These are phyloP conservation scores for Emydura subglobosa DNA, from an alignment of 2,113 vertebrate genomes.

Conservation along the genomic window DNA sequence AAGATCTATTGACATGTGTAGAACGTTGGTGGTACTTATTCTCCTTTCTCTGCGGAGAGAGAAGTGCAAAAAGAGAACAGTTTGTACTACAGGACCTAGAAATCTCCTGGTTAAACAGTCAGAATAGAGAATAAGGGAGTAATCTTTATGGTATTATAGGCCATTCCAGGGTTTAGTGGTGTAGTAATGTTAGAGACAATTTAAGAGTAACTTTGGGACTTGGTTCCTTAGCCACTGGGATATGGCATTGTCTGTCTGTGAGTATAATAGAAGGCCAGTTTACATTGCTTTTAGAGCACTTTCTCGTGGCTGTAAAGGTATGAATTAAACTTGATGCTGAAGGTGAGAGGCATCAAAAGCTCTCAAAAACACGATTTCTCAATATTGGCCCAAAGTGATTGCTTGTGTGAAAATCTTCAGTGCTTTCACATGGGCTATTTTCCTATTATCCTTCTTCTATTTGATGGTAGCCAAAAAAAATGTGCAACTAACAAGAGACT, in stretches of 20 bases:
- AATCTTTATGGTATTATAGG: not conserved
- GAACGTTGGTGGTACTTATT: not conserved
- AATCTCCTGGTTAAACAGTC: not conserved
- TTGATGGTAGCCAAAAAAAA: not conserved
- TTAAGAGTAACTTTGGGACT: constrained; percentile 22
- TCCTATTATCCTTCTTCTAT: not conserved
- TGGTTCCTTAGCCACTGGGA: constrained; percentile 22
- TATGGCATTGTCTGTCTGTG: not conserved
- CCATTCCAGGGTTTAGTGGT: not conserved
- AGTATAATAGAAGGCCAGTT: constrained; percentile 5
- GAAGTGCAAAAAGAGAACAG: not conserved
- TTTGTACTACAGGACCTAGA: not conserved
- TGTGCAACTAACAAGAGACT: not conserved
- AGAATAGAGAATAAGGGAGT: constrained; percentile 9
- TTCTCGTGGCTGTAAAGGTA: constrained; percentile 6
- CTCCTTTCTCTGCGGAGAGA: not conserved
- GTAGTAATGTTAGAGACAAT: constrained; percentile 11
- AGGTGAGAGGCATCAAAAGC: not conserved
- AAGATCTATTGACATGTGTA: not conserved
- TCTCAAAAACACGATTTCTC: not conserved
- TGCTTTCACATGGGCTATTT: not conserved
- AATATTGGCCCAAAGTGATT: not conserved
- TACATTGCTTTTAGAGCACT: not conserved
- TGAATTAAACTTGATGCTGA: constrained; percentile 1
- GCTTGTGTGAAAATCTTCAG: not conserved